These are phyloP conservation scores for Dyspetes luteomarginatus DNA, from an alignment of 2,888 invertebrate genomes.

Conservation along the genomic window DNA sequence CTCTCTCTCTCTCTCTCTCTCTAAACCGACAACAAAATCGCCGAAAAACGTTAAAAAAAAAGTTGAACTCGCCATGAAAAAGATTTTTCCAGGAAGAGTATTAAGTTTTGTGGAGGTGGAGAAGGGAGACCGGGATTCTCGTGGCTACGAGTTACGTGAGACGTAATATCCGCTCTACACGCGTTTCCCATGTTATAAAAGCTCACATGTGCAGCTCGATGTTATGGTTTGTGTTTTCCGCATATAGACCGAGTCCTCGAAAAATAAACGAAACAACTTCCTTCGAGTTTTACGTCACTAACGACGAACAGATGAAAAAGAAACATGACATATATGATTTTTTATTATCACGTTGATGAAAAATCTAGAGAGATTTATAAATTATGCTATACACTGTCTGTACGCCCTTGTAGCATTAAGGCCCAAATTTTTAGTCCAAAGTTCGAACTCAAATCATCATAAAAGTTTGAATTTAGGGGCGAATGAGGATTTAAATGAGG, in stretches of 20 bases:
- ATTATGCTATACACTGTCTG: not conserved
- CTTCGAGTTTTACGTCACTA: not conserved
- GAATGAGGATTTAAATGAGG: too few species aligned
- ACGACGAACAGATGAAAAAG: not conserved
- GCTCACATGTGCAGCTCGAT: not conserved
- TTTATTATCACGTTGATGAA: not conserved
- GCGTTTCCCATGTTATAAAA: not conserved
- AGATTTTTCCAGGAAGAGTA: slow-evolving; percentile 58
- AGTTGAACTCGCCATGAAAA: slow-evolving; percentile 11
- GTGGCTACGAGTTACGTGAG: slow-evolving; percentile 14
- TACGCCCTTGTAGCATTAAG: too few species aligned
- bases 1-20: slow-evolving; percentile 15
- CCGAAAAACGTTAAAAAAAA: not conserved
- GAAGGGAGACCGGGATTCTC: slow-evolving; percentile 22
- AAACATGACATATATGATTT: not conserved
- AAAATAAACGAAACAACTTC: not conserved
- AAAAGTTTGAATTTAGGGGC: too few species aligned
- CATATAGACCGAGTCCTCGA: not conserved
- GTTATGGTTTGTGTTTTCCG: not conserved
- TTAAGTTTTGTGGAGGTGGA: slow-evolving; percentile 48
- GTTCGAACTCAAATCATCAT: too few species aligned
- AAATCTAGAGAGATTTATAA: too few species aligned
- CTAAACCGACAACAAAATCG: not conserved
- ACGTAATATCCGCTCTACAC: slow-evolving; percentile 45
- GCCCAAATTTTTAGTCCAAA: too few species aligned